Conservation (phyloP, 2,113 vertebrate species). For the Platysternon megacephalum region DNA sequence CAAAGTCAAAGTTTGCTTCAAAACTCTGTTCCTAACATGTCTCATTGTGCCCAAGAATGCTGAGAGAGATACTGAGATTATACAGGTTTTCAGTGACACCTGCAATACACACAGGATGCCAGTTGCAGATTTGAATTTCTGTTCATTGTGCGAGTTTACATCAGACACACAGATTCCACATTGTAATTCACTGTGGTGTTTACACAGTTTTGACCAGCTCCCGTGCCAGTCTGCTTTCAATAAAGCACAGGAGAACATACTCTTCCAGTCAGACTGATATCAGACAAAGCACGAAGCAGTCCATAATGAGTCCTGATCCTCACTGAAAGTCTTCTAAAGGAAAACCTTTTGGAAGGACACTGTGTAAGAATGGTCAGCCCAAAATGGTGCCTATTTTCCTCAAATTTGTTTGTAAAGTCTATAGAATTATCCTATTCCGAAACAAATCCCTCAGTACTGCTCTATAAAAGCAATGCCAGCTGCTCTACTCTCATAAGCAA, state of each 20-base stretch:
- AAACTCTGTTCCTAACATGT: not conserved
- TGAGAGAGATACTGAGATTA: not conserved
- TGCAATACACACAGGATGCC: not conserved
- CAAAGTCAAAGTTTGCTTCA: conserved; percentile 46
- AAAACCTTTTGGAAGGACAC: not conserved
- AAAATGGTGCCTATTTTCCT: rapidly evolving
- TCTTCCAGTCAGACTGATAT: not conserved
- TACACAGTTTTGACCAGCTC: not conserved
- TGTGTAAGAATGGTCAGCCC: not conserved
- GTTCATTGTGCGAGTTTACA: not conserved
- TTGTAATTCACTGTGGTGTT: not conserved
- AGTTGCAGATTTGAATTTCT: not conserved
- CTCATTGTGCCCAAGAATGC: not conserved
- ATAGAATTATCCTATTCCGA: not conserved
- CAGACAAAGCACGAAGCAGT: not conserved
- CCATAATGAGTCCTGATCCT: rapidly evolving
- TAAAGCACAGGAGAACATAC: not conserved
- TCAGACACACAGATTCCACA: not conserved
- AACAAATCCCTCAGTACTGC: not conserved
- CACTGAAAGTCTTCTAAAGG: not conserved
- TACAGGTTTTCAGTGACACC: not conserved
- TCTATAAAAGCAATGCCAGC: not conserved
- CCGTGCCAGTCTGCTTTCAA: not conserved
- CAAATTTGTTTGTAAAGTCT: not conserved
- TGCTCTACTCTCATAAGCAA: not conserved